Base-by-base conservation (phyloP, 2,113 vertebrate genomes). In the Recurvirostra avosetta region DNA sequence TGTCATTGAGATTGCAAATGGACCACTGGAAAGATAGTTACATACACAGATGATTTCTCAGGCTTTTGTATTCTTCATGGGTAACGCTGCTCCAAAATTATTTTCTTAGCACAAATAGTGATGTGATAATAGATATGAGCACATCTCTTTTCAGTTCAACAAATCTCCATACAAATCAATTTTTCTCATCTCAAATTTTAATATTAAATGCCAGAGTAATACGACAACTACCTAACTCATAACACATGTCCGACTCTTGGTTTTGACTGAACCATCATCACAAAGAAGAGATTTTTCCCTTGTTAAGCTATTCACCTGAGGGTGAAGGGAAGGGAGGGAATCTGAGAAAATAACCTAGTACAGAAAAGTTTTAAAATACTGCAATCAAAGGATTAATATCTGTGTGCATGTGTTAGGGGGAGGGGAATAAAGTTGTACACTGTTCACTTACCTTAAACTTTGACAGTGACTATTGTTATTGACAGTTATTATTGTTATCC, bases 31-130 rank as follows among this genome's bases (percentile, higher is more conserved):
- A 90, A 61, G 32, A 41, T 5, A 53, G 63, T 62, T 81, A 58
- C 25, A 72, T 5, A 30, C 32, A 63, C 12, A 32, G 63, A 86
- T 63, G 41, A 86, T 73, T 93, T 67, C 68, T 86, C 75, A 67
- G 59, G 50, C n/a, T 80, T 95, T 91, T 96, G 32, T 77, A 30
- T 53, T 67, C 75, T 58, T 95, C 47, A 34, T 41, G 32, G 55
- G 52, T 86, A 94, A 59, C 1, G 3, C 22, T 86, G 32, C 50
- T 47, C 77, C 50, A 68, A 34, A 92, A 58, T 77, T 8, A 50
- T 81, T 96, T 94, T 94, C 72, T 88, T 94, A 83, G 59, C 55
- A 88, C 32, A 70, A 71, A 83, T 5, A 80, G 38, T 14, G 17
- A 50, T 50, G 43, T 63, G 82, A 91, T 30, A 49, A 85, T 14